Evolutionary conservation across 2,888 invertebrate genomes (phyloP).

Genomic region (Gandaritis pyraliata): DNA sequence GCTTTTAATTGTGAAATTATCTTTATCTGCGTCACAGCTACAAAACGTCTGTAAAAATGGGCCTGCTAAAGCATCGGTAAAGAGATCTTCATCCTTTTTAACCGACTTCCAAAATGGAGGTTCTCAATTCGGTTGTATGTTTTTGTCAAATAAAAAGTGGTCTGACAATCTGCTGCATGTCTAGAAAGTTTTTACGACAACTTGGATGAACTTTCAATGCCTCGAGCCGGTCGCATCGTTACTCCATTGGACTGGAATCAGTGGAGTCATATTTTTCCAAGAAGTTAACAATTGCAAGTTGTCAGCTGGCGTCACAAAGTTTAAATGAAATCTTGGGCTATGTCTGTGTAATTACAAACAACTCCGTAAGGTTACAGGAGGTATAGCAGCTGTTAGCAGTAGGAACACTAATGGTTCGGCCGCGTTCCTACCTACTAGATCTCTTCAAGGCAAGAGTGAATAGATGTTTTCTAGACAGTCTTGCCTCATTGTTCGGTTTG

Average conservation of each 20-base stretch:
- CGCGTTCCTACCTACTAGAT: too few relatives aligned
- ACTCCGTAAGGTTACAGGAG: slow-evolving; percentile 45
- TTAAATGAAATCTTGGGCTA: slow-evolving; percentile 78
- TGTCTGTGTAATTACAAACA: slow-evolving; percentile 80
- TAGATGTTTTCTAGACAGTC: too few relatives aligned
- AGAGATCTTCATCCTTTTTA: neutral
- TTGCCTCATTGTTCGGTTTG: too few relatives aligned
- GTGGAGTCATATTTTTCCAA: slow-evolving; percentile 58
- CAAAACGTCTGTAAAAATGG: neutral
- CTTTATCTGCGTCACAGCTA: neutral
- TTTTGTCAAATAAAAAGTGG: slow-evolving; percentile 14
- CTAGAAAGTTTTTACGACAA: slow-evolving; percentile 26
- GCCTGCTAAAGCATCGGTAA: neutral
- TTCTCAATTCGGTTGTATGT: too few relatives aligned
- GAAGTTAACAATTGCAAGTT: slow-evolving; percentile 65
- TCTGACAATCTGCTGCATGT: slow-evolving; percentile 15
- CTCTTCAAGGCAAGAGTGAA: too few relatives aligned
- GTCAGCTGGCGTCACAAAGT: slow-evolving; percentile 72
- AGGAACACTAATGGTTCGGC: neutral
- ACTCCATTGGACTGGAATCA: slow-evolving; percentile 34
- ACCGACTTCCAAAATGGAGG: too few relatives aligned
- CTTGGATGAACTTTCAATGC: slow-evolving; percentile 17
- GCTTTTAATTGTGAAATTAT: too few relatives aligned
- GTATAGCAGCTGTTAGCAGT: slow-evolving; percentile 6
- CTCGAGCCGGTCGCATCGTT: slow-evolving; percentile 18